Evolutionary conservation across 1,140 invertebrate species (phyloP), one percentile per base, ranked within the genome.

Genomic region (Heliothis subflexa): DNA sequence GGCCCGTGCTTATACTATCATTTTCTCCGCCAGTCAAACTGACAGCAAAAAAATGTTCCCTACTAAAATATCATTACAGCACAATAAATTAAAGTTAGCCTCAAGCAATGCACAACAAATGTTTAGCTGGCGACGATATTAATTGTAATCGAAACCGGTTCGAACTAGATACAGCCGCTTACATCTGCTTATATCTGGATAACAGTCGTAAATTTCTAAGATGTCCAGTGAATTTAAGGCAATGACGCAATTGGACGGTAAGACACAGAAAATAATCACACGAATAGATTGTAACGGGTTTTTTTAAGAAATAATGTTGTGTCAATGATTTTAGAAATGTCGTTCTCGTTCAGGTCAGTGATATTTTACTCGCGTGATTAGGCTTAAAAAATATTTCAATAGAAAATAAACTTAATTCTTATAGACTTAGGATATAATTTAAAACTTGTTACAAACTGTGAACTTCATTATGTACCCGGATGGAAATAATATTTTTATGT

Each of bases 61-160:
- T 3, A 66, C 66, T 64, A 68, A 75, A 66, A 14, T 33, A 49
- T 75, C 71, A 80, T 78, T 78, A 78, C 81, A 25, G 40, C 14
- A 10, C 68, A 50, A 78, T 78, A 82, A 80, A 82, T 81, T 79
- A 76, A 70, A 49, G 5, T 13, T 62, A 47, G 76, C 76, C 62
- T 62, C n/a, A 61, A 79, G 81, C 73, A n/a, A 78, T 45, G 52
- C 64, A 72, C 66, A 75, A 75, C 71, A 71, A 80, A 75, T 74
- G 61, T 59, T 64, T 64, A 66, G 62, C 54, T 45, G 47, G 59
- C 52, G 73, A 76, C 62, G 59, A 76, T 83, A 78, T 83, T 83
- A 80, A 80, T 83, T 83, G 81, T 83, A 83, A 83, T 80, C 64
- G 81, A 70, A 72, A 71, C 78, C 76, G 59, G 78, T 73, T 54